Conservation (phyloP, 2,888 invertebrate species). For the Agrilus mali region DNA sequence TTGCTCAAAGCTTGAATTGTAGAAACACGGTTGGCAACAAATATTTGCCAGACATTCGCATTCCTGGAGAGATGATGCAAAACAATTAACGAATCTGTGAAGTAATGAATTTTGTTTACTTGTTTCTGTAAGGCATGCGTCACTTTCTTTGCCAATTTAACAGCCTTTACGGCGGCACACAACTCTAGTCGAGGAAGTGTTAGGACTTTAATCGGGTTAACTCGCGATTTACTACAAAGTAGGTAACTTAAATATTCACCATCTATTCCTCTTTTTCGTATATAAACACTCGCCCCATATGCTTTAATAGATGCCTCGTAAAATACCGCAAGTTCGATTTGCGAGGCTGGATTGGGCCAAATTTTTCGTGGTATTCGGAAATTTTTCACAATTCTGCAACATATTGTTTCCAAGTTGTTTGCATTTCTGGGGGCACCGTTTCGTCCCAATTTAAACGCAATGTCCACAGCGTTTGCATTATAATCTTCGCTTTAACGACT, state of each 20-base stretch:
- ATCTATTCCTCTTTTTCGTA: background rate
- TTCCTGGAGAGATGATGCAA: background rate
- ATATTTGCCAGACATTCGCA: background rate
- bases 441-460: too few relatives aligned
- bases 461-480: too few relatives aligned
- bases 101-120: background rate
- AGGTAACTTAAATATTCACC: background rate
- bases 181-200: background rate
- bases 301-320: background rate
- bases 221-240: background rate
- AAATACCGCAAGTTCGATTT: background rate
- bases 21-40: background rate
- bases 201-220: background rate
- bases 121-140: background rate
- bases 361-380: too few relatives aligned
- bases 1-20: background rate
- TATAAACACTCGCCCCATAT: background rate
- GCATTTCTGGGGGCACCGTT: too few relatives aligned
- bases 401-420: too few relatives aligned
- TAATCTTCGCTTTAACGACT: too few relatives aligned
- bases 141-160: background rate
- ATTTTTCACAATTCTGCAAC: too few relatives aligned
- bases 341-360: too few relatives aligned
- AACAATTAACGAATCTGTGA: background rate
- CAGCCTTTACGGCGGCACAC: background rate